These are phyloP conservation scores for Anguilla obscura DNA, from an alignment of 2,797 vertebrate genomes.

Conservation along the genomic window DNA sequence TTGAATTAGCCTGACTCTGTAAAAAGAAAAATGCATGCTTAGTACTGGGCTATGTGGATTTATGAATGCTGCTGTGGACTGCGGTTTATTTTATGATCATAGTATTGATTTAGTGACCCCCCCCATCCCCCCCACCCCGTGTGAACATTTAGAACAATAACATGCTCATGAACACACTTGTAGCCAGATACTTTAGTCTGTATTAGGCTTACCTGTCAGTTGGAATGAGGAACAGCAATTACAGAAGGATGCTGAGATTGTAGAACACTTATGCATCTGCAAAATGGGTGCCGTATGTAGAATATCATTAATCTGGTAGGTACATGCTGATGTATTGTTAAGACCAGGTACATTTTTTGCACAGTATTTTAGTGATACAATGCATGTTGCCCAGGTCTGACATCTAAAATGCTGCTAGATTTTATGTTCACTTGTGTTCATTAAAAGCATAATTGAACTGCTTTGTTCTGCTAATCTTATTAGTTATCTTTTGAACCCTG, in stretches of 20 bases:
- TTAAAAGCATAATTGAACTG: background rate
- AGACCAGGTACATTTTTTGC: background rate
- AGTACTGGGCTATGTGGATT: background rate
- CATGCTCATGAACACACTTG: background rate
- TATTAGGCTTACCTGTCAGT: background rate
- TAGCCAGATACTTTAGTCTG: background rate
- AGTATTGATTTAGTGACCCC: background rate
- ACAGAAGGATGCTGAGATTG: background rate
- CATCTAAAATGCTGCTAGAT: background rate
- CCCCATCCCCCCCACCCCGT: no score
- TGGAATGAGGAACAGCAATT: background rate
- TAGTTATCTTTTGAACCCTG: background rate
- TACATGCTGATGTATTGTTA: background rate
- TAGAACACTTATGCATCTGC: background rate
- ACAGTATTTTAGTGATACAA: background rate
- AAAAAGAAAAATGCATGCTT: background rate
- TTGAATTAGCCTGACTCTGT: constrained; percentile 1
- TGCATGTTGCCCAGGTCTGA: background rate
- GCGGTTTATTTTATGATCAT: constrained; percentile 4
- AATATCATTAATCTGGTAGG: background rate
- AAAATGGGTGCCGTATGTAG: background rate
- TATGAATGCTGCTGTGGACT: background rate
- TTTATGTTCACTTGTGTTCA: background rate
- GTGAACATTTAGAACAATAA: background rate
- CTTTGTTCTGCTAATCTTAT: background rate